These are phyloP conservation scores for Merluccius polli DNA, from an alignment of 2,797 vertebrate genomes.

Conservation along the genomic window DNA sequence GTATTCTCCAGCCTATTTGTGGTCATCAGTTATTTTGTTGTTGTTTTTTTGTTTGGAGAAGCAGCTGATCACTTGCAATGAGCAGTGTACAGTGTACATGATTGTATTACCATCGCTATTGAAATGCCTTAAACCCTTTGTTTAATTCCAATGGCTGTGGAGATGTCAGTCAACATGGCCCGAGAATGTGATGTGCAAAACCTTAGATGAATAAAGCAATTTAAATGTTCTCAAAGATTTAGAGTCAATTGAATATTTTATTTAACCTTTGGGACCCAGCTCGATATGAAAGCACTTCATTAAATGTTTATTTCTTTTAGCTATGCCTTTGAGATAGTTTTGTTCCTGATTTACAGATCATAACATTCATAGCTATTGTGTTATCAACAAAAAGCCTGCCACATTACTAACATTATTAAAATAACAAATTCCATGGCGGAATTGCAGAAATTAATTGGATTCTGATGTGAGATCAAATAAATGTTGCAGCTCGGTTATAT, in stretches of 20 bases:
- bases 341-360: conserved; percentile 34
- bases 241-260: conserved; percentile 41
- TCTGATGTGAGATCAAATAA: conserved; percentile 1
- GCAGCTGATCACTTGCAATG: not conserved
- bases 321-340: conserved; percentile 20
- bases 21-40: not conserved
- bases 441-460: not conserved
- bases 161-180: not conserved
- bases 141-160: not conserved
- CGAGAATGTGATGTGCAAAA: conserved; percentile 34
- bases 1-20: not conserved
- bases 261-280: not conserved
- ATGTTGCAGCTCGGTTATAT: not conserved
- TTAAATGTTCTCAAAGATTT: conserved; percentile 56
- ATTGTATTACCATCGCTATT: not conserved
- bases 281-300: conserved; percentile 39
- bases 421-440: not conserved
- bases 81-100: not conserved
- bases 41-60: not conserved
- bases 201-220: conserved; percentile 50
- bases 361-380: not conserved
- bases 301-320: conserved; percentile 43
- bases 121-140: not conserved
- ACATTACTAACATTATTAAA: not conserved
- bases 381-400: not conserved